A percentile compares a stretch with the other conserved stretches of the same genome.
These are phyloP conservation scores for Baryphthengus martii DNA, from an alignment of 2,113 vertebrate species.

Conservation along the genomic window DNA sequence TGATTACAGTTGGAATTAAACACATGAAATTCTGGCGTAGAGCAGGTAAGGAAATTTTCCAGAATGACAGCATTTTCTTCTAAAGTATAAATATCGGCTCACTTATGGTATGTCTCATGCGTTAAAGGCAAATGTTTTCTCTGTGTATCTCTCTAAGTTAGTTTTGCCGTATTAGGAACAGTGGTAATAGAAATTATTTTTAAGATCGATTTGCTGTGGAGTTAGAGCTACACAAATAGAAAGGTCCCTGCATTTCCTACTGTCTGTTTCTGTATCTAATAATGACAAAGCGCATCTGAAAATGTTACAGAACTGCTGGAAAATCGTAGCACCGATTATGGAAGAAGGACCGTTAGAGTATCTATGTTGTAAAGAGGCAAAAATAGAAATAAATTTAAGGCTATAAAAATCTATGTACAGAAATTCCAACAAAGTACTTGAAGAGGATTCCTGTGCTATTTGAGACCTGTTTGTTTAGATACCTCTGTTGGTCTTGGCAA, in stretches of 20 bases:
- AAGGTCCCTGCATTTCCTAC: not conserved
- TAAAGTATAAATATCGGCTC: not conserved
- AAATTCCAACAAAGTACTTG: not conserved
- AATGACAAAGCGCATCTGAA: not conserved
- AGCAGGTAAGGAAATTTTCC: conserved; percentile 82
- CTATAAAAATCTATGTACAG: not conserved
- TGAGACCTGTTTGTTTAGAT: not conserved
- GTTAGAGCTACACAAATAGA: not conserved
- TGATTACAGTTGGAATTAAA: conserved; percentile 96
- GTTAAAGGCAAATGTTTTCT: not conserved
- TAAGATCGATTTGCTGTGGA: not conserved
- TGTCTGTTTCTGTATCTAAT: not conserved
- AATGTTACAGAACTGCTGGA: not conserved
- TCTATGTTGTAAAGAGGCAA: not conserved
- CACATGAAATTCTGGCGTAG: conserved; percentile 98
- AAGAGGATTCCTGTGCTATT: not conserved
- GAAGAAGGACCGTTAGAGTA: not conserved
- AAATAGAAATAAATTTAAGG: not conserved
- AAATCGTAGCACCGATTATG: not conserved
- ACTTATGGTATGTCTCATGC: not conserved
- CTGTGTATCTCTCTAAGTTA: not conserved
- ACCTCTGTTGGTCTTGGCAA: not conserved
- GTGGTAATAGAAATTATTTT: not conserved
- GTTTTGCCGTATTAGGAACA: not conserved
- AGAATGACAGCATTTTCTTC: not conserved